Evolutionary conservation across 2,888 invertebrate genomes (phyloP).

Genomic region (Chydorus sphaericus): DNA sequence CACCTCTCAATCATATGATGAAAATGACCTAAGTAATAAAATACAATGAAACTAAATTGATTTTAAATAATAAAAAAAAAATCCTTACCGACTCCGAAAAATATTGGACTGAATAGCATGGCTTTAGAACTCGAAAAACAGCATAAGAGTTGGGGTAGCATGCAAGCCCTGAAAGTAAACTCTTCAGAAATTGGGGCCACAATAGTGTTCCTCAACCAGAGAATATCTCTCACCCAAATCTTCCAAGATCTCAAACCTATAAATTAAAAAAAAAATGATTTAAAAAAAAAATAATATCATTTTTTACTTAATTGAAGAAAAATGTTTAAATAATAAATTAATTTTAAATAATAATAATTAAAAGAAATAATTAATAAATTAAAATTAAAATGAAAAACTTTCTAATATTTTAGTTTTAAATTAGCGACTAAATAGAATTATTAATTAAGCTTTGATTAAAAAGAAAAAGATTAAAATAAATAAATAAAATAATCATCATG

Average conservation of each 20-base stretch:
- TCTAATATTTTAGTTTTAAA: too few relatives aligned
- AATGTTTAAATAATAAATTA: too few relatives aligned
- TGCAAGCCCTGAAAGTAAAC: slow-evolving; percentile 87
- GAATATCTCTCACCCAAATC: slow-evolving; percentile 50
- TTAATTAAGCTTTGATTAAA: too few relatives aligned
- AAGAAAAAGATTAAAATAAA: too few relatives aligned
- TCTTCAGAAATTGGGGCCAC: slow-evolving; percentile 90
- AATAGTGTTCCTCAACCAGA: slow-evolving; percentile 76
- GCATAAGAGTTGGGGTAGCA: slow-evolving; percentile 77
- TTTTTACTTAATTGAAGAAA: too few relatives aligned
- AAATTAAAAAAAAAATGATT: neutral
- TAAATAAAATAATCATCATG: too few relatives aligned
- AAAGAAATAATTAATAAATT: neutral
- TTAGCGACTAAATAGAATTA: too few relatives aligned
- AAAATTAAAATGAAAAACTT: too few relatives aligned
- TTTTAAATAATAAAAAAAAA: neutral
- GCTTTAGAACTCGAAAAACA: slow-evolving; percentile 58
- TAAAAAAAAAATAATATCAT: too few relatives aligned
- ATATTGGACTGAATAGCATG: slow-evolving; percentile 69
- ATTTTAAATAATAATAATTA: too few relatives aligned
- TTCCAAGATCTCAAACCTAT: slow-evolving; percentile 37
- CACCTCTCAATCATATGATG: slow-evolving; percentile 77
- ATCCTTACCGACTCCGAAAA: slow-evolving; percentile 69
- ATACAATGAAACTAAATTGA: neutral
- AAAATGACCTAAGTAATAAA: slow-evolving; percentile 56